phyloP scores from a whole-genome alignment of 2,113 vertebrate genomes.

The Reinhardtius hippoglossoides region DNA sequence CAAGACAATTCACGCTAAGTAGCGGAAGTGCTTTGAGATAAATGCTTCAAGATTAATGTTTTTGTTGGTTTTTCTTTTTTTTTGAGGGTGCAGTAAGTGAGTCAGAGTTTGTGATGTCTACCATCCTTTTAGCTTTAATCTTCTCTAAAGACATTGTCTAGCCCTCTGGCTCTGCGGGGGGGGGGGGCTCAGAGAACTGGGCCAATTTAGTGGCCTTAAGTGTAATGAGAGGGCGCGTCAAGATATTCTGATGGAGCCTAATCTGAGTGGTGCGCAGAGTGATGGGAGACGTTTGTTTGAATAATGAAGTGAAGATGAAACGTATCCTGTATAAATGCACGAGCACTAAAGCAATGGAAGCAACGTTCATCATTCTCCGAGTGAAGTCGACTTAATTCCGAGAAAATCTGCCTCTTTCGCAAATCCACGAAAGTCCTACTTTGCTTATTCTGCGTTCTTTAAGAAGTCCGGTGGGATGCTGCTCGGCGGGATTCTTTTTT shows the following conservation, averaged over 20 bases:
- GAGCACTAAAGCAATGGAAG: constrained; percentile 5
- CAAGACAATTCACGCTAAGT: no score
- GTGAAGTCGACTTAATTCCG: constrained; percentile 2
- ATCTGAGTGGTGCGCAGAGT: not conserved
- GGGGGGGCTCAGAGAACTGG: no score
- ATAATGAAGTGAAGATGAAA: no score
- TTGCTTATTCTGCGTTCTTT: constrained; percentile 40
- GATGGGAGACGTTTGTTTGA: constrained; percentile 7
- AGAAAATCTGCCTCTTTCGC: constrained; percentile 28
- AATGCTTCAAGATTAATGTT: no score
- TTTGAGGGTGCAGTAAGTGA: no score
- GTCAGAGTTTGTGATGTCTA: no score
- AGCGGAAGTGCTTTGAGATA: no score
- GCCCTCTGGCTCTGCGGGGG: no score
- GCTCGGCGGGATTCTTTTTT: constrained; percentile 4
- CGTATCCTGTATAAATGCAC: not conserved
- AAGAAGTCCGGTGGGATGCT: constrained; percentile 12
- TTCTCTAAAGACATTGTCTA: no score
- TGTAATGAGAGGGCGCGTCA: not conserved
- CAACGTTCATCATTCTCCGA: constrained; percentile 26
- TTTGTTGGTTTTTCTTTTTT: no score
- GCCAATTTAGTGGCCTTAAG: no score
- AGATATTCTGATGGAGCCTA: constrained; percentile 30
- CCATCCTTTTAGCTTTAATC: no score
- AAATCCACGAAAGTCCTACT: constrained; percentile 30